These are phyloP conservation scores for Adelognathus sp. DNA, from an alignment of 2,888 invertebrate genomes.

Conservation along the genomic window DNA sequence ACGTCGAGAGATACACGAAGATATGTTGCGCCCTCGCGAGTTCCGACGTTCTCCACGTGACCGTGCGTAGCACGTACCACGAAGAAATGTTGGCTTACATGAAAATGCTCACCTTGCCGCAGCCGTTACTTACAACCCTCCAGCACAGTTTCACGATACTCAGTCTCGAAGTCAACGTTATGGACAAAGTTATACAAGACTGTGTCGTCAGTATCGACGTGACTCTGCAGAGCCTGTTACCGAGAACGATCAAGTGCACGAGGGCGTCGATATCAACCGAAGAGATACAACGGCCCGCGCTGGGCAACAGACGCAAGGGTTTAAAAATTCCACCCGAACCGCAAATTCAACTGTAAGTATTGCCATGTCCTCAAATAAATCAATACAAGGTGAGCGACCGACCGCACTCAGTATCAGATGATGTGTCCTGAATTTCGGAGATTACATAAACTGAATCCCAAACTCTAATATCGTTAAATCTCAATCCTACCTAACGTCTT, in stretches of 20 bases:
- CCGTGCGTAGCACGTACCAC: conserved; percentile 89
- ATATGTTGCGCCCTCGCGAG: conserved; percentile 91
- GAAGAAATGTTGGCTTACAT: conserved; percentile 91
- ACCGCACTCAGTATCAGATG: too few species aligned
- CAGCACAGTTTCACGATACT: conserved; percentile 84
- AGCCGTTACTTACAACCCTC: conserved; percentile 83
- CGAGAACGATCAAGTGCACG: conserved; percentile 86
- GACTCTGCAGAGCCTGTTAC: conserved; percentile 84
- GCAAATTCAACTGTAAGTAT: conserved; percentile 78
- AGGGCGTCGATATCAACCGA: conserved; percentile 86
- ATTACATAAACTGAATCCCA: too few species aligned
- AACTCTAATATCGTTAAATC: too few species aligned
- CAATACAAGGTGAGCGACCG: too few species aligned
- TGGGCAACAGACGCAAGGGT: conserved; percentile 81
- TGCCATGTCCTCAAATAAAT: neutral
- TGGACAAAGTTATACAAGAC: conserved; percentile 84
- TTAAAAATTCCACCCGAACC: conserved; percentile 81
- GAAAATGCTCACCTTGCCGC: conserved; percentile 81
- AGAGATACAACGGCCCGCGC: conserved; percentile 80
- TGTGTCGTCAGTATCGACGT: conserved; percentile 83
- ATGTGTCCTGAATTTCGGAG: too few species aligned
- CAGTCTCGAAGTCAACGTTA: conserved; percentile 83
- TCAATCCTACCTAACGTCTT: too few species aligned
- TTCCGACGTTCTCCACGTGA: conserved; percentile 88
- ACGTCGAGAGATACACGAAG: conserved; percentile 89